Conservation (phyloP, 2,797 vertebrate genomes). For the Anableps anableps region DNA sequence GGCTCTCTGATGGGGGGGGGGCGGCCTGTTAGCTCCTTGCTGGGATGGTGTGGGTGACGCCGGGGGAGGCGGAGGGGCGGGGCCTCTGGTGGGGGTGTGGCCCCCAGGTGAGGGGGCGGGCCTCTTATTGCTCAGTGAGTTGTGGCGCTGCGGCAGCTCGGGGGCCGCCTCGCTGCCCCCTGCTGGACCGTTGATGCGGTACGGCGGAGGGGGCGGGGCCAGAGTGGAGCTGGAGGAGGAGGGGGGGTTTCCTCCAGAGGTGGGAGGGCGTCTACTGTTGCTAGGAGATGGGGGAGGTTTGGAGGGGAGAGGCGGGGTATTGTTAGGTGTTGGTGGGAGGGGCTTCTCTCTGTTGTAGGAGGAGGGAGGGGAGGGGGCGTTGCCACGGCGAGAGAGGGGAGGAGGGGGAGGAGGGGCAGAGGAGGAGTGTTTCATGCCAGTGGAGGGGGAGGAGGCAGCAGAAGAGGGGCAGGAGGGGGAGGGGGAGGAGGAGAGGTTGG, state of each 20-base stretch:
- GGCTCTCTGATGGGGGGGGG: slow-evolving; percentile 87
- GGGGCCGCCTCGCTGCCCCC: slow-evolving; percentile 83
- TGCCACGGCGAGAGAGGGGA: slow-evolving; percentile 78
- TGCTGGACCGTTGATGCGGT: slow-evolving; percentile 86
- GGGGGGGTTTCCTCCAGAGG: slow-evolving; percentile 64
- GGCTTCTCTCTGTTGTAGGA: slow-evolving; percentile 90
- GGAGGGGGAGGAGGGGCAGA: slow-evolving; percentile 73
- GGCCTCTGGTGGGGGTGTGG: slow-evolving; percentile 81
- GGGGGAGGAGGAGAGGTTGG: slow-evolving; percentile 82
- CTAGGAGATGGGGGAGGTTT: slow-evolving; percentile 88
- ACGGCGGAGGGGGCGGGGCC: slow-evolving; percentile 85
- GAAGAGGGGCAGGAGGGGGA: slow-evolving; percentile 66
- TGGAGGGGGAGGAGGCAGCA: slow-evolving; percentile 52
- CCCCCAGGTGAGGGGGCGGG: slow-evolving; percentile 75
- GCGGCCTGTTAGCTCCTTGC: slow-evolving; percentile 81
- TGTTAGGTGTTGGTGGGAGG: slow-evolving; percentile 80
- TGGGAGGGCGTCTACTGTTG: slow-evolving; percentile 69
- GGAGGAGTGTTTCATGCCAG: slow-evolving; percentile 75
- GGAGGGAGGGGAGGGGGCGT: slow-evolving; percentile 78
- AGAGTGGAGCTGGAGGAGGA: slow-evolving; percentile 68
- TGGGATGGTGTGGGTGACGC: slow-evolving; percentile 79
- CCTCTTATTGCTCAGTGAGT: slow-evolving; percentile 91
- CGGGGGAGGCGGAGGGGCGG: slow-evolving; percentile 84
- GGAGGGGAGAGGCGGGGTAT: slow-evolving; percentile 62
- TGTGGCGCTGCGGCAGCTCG: slow-evolving; percentile 91